Base-by-base conservation (phyloP, 1,140 invertebrate species). In the Aphidius gifuensis region DNA sequence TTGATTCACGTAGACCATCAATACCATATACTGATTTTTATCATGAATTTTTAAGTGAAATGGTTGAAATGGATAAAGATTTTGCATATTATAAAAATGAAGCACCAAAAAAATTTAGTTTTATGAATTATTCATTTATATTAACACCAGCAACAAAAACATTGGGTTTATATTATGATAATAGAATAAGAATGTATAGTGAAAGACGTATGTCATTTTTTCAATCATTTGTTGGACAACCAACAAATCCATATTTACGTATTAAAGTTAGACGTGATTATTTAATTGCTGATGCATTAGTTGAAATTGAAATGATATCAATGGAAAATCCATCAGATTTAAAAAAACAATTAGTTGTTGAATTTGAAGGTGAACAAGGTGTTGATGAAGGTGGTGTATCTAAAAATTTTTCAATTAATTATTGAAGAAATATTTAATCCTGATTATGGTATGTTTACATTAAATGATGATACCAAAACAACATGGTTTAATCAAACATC, bases 381-480 rank as follows among this genome's bases (percentile, higher is more conserved):
- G 90, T 97, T 9, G 95, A 97, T 75, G 94, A 98, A 76, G 95
- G 94, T 8, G 95, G 94, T 42, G 92, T 97, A 32, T 96, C 92
- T 16, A 98, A 97, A 83, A 94, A 97, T 98, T 83, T 98, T 97
- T 76, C 94, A 97, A 74, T 83, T 97, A 9, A 90, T 97, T 46
- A 90, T 96, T 5, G 94, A 97, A 73, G 92, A 97, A 81, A 92
- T 98, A 65, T 97, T 97, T 71, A 97, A 97, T 85, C 92, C 93
- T 6, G 94, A 97, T 80, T 97, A 94, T 80, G 94, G 93, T 82
- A 91, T 91, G 89, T 89, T 91, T 77, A 82, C 78, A 2, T 74
- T 66, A 2, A 62, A 80, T 75, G 77, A 80, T 62, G 79, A 80
- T 11, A 81, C 80, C 1, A 76, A 80, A 63, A 80, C 78, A 9